Evolutionary conservation across 2,113 vertebrate species (phyloP).

Genomic region (Puntigrus tetrazona): DNA sequence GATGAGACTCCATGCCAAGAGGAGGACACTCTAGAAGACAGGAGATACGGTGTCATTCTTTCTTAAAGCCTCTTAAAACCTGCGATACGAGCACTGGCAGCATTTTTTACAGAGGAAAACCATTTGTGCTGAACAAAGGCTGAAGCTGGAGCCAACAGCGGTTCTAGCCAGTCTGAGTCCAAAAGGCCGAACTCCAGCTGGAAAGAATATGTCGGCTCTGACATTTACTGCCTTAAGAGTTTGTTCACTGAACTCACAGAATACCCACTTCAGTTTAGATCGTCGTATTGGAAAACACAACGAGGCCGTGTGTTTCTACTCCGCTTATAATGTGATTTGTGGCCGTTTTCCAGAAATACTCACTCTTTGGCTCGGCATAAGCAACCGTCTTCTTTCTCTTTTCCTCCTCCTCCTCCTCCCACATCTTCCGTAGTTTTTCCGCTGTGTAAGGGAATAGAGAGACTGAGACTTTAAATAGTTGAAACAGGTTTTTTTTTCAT

Average conservation of each 20-base stretch:
- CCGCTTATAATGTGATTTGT: background rate
- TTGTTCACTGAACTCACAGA: too few species aligned
- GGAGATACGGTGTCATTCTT: background rate
- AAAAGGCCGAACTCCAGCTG: conserved; percentile 36
- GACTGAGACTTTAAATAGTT: background rate
- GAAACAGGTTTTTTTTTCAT: background rate
- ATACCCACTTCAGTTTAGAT: too few species aligned
- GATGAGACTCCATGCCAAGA: conserved; percentile 92
- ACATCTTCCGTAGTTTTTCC: conserved; percentile 74
- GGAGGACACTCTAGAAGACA: conserved; percentile 85
- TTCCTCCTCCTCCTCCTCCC: conserved; percentile 77
- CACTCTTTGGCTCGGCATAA: conserved; percentile 72
- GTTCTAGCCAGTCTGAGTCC: background rate
- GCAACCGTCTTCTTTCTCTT: conserved; percentile 61
- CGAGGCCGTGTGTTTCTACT: background rate
- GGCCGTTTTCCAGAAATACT: conserved; percentile 39
- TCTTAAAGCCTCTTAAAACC: background rate
- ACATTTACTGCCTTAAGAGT: conserved; percentile 29
- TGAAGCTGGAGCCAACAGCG: conserved; percentile 33
- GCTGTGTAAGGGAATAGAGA: conserved; percentile 56
- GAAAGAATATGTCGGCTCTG: conserved; percentile 25
- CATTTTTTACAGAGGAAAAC: conserved; percentile 11
- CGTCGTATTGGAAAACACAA: too few species aligned
- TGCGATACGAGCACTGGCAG: background rate
- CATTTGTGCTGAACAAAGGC: conserved; percentile 40